These are phyloP conservation scores for Agrilus mali DNA, from an alignment of 2,888 invertebrate genomes.

Conservation along the genomic window DNA sequence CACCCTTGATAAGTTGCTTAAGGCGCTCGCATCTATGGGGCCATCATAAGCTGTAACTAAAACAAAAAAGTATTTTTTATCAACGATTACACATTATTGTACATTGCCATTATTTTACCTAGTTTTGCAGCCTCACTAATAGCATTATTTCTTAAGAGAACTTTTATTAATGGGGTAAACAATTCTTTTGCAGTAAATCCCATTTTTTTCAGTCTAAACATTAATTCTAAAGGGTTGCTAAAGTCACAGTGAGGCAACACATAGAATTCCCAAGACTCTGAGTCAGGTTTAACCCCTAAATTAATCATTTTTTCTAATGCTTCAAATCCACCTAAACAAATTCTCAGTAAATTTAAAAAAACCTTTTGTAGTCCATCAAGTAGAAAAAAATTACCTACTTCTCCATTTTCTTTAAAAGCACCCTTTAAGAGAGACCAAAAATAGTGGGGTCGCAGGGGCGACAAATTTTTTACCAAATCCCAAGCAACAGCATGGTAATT, in stretches of 20 bases:
- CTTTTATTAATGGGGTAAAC: conserved; percentile 10
- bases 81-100: neutral
- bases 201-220: conserved; percentile 36
- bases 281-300: conserved; percentile 42
- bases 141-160: conserved; percentile 5
- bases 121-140: conserved; percentile 33
- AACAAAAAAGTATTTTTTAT: neutral
- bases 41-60: conserved; percentile 24
- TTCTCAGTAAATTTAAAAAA: neutral
- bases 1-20: conserved; percentile 36
- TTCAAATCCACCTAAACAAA: conserved; percentile 37
- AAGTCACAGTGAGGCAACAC: conserved; percentile 41
- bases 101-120: conserved; percentile 28
- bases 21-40: conserved; percentile 36
- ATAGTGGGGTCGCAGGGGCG: conserved; percentile 42
- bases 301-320: conserved; percentile 41
- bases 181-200: conserved; percentile 26
- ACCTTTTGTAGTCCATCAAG: neutral
- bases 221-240: conserved; percentile 35
- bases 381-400: conserved; percentile 32
- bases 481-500: conserved; percentile 34
- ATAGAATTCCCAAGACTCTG: conserved; percentile 42
- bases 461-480: conserved; percentile 28
- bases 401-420: conserved; percentile 38
- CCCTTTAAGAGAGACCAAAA: conserved; percentile 51